These are phyloP conservation scores for Rynchops niger DNA, from an alignment of 2,113 vertebrate genomes.

Conservation along the genomic window DNA sequence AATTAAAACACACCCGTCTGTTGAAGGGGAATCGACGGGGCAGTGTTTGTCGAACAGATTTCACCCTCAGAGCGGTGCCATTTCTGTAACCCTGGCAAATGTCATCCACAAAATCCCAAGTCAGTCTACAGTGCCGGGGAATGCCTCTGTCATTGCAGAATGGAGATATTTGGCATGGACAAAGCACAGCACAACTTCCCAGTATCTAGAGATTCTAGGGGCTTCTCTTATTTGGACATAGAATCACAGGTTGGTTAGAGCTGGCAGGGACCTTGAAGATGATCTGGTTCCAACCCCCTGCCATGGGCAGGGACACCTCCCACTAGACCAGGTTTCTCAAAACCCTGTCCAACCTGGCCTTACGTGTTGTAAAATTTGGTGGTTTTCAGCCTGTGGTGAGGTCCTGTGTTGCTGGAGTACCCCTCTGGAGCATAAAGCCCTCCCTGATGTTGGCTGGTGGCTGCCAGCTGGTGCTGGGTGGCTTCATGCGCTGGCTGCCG, in stretches of 20 bases:
- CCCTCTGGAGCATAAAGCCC: background rate
- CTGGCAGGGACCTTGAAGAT: background rate
- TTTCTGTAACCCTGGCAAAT: background rate
- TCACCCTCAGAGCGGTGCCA: background rate
- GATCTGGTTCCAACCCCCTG: background rate
- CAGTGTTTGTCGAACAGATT: background rate
- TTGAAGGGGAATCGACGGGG: background rate
- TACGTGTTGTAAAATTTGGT: background rate
- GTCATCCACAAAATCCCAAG: fast-evolving
- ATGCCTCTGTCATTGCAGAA: fast-evolving
- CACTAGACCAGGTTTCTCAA: background rate
- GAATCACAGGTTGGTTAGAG: background rate
- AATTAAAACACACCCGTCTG: background rate
- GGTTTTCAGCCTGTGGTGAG: background rate
- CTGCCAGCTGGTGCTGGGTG: background rate
- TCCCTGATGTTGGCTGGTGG: background rate
- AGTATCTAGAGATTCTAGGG: background rate
- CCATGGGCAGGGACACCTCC: background rate
- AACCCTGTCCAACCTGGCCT: background rate
- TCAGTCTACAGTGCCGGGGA: background rate
- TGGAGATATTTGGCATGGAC: background rate
- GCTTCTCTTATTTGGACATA: background rate
- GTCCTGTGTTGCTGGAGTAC: fast-evolving
- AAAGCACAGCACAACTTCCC: background rate
- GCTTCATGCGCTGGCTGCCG: background rate